These are phyloP conservation scores for Cyclina sinensis DNA, from an alignment of 1,140 invertebrate genomes.

Conservation along the genomic window DNA sequence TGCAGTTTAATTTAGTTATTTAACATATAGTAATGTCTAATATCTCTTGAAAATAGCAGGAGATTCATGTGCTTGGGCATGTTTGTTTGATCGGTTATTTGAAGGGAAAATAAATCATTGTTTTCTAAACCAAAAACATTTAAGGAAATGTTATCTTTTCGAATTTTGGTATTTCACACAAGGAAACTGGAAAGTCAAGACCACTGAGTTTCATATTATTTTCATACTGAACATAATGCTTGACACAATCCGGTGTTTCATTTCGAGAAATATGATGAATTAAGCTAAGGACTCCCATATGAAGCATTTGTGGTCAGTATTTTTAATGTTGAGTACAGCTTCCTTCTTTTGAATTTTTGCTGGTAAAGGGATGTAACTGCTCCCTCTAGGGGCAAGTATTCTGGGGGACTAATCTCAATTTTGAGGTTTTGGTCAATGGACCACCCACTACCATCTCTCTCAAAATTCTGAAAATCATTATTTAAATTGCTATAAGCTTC, in stretches of 20 bases:
- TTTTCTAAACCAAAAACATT: not conserved
- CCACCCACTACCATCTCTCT: constrained; percentile 40
- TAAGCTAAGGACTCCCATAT: not conserved
- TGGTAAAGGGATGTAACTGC: not conserved
- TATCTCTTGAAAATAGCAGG: too few relatives aligned
- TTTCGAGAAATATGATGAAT: not conserved
- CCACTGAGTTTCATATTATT: not conserved
- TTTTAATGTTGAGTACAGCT: not conserved
- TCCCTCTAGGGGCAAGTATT: not conserved
- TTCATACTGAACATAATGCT: not conserved
- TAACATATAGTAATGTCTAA: too few relatives aligned
- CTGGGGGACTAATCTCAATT: not conserved
- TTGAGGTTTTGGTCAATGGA: not conserved
- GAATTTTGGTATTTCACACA: not conserved
- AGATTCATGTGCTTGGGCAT: constrained; percentile 30
- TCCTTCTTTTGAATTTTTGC: not conserved
- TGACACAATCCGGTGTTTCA: not conserved
- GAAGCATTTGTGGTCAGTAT: constrained; percentile 4
- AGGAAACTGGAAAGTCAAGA: not conserved
- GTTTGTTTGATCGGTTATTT: constrained; percentile 8
- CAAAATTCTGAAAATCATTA: constrained; percentile 63
- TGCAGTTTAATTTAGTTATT: too few relatives aligned
- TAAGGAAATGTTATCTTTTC: not conserved
- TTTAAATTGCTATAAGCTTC: constrained; percentile 46
- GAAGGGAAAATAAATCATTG: not conserved